These are phyloP conservation scores for Pygoscelis adeliae DNA, from an alignment of 2,113 vertebrate genomes.

Conservation along the genomic window DNA sequence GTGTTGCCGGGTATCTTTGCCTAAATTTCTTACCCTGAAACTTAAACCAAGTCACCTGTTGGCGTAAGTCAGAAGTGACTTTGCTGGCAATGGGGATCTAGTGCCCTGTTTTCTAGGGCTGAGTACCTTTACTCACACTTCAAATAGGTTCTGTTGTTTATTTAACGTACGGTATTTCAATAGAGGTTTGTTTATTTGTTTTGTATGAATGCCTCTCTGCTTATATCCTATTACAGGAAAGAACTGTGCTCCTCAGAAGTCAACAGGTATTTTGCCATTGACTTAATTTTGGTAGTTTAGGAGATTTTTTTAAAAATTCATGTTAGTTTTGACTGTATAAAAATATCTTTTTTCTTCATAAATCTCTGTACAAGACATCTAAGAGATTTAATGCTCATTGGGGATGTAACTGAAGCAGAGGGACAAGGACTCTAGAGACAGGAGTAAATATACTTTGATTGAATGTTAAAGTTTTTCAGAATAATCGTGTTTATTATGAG, in stretches of 20 bases:
- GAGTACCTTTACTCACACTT: constrained; percentile 26
- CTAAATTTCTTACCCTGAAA: constrained; percentile 55
- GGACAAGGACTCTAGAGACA: not conserved
- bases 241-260: not conserved
- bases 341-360: not conserved
- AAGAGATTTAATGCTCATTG: not conserved
- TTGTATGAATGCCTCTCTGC: not conserved
- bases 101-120: not conserved
- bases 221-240: not conserved
- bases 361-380: not conserved
- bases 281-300: not conserved
- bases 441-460: not conserved
- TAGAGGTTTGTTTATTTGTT: not conserved
- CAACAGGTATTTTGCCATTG: not conserved
- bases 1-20: not conserved
- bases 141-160: not conserved
- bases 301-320: not conserved
- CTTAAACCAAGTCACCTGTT: constrained; percentile 55
- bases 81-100: not conserved
- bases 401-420: not conserved
- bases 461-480: not conserved
- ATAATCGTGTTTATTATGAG: not conserved
- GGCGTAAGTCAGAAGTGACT: constrained; percentile 20
- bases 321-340: not conserved
- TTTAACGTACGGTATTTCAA: not conserved